A percentile compares a stretch with the other conserved stretches of the same genome.
phyloP scores from a whole-genome alignment of 1,140 invertebrate genomes.

The Drosophila subpulchrella region DNA sequence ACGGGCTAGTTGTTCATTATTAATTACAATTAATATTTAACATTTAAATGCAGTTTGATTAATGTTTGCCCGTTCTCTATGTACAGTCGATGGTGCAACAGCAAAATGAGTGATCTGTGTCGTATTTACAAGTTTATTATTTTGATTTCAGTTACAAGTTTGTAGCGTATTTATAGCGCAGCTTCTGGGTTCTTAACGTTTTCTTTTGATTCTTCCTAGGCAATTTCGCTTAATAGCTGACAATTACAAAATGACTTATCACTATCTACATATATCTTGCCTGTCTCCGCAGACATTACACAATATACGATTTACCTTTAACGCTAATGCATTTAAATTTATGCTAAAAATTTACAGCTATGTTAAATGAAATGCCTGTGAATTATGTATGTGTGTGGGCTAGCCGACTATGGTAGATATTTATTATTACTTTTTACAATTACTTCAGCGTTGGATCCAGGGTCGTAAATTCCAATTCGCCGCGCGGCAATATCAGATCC shows the following conservation, averaged over 20 bases:
- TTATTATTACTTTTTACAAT: constrained; percentile 81
- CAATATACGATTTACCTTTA: constrained; percentile 56
- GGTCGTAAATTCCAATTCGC: constrained; percentile 85
- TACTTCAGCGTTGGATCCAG: constrained; percentile 84
- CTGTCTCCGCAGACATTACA: constrained; percentile 18
- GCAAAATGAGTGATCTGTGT: constrained; percentile 27
- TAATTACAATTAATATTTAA: constrained; percentile 73
- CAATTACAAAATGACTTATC: constrained; percentile 51
- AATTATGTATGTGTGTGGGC: constrained; percentile 47
- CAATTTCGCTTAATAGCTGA: constrained; percentile 33
- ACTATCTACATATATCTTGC: constrained; percentile 1
- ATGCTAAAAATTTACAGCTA: constrained; percentile 81
- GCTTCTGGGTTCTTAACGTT: constrained; percentile 19
- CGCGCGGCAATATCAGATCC: constrained; percentile 84
- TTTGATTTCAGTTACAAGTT: constrained; percentile 78
- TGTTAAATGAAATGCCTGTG: constrained; percentile 75
- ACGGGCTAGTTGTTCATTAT: constrained; percentile 56
- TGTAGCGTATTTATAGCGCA: constrained; percentile 52
- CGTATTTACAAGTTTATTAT: constrained; percentile 61
- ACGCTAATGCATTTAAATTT: constrained; percentile 77
- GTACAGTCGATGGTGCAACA: constrained; percentile 67
- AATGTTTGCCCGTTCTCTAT: constrained; percentile 73
- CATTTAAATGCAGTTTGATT: constrained; percentile 80
- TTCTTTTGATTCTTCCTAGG: constrained; percentile 8
- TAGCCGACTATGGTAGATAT: constrained; percentile 57